A percentile compares a stretch with the other conserved stretches of the same genome.
phyloP scores from a whole-genome alignment of 1,140 invertebrate species.

The Apis mellifera region Amel_HAv3.1 CM009941.2:11990001-11990500 shows the following conservation, averaged over 20 bases:
- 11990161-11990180: slow-evolving; percentile 17
- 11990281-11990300: neutral
- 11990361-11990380: neutral
- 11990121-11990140: slow-evolving; percentile 29
- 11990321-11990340: neutral
- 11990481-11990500: no score
- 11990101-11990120: neutral
- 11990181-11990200: slow-evolving; percentile 20
- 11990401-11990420: no score
- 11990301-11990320: neutral
- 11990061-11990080: no score
- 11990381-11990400: no score
- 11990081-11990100: neutral
- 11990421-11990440: no score
- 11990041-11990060: neutral
- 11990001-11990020: slow-evolving; percentile 21
- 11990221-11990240: slow-evolving; percentile 21
- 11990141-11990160: slow-evolving; percentile 32
- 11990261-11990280: neutral
- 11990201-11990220: neutral
- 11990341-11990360: no score
- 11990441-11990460: no score
- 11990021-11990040: slow-evolving; percentile 29
- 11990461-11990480: no score
- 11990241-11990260: neutral